Conservation (phyloP, 2,113 vertebrate species). For the Xenus cinereus region DNA sequence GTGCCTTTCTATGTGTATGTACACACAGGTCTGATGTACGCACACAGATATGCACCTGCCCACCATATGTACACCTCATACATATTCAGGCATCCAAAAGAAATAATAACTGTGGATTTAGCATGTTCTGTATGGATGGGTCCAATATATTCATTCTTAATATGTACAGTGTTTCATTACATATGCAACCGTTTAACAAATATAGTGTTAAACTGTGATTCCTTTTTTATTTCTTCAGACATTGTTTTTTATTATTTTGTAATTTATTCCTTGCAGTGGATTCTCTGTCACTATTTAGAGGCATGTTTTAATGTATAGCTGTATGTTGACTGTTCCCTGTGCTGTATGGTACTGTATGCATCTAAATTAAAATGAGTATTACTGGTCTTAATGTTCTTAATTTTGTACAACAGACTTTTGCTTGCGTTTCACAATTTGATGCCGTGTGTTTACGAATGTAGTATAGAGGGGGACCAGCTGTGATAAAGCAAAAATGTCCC, state of each 20-base stretch:
- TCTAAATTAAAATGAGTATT: conserved; percentile 49
- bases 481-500: conserved; percentile 19
- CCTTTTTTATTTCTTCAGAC: conserved; percentile 36
- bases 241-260: conserved; percentile 5
- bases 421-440: conserved; percentile 48
- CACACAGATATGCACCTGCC: neutral
- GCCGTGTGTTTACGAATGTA: conserved; percentile 23
- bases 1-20: neutral
- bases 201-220: conserved; percentile 20
- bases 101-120: neutral
- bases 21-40: neutral
- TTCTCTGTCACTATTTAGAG: conserved; percentile 60
- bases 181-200: neutral
- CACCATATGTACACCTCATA: neutral
- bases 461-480: neutral
- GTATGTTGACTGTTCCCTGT: conserved; percentile 45
- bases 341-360: conserved; percentile 42
- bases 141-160: neutral
- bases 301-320: conserved; percentile 63
- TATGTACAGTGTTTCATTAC: conserved; percentile 9
- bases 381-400: conserved; percentile 49
- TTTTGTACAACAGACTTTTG: conserved; percentile 3
- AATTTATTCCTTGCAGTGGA: conserved; percentile 32
- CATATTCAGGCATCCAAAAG: neutral
- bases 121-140: conserved; percentile 8